Percentiles rank a stretch among this genome's conserved stretches.
These are phyloP conservation scores for Engraulis encrasicolus DNA, from an alignment of 2,113 vertebrate genomes.

Conservation along the genomic window DNA sequence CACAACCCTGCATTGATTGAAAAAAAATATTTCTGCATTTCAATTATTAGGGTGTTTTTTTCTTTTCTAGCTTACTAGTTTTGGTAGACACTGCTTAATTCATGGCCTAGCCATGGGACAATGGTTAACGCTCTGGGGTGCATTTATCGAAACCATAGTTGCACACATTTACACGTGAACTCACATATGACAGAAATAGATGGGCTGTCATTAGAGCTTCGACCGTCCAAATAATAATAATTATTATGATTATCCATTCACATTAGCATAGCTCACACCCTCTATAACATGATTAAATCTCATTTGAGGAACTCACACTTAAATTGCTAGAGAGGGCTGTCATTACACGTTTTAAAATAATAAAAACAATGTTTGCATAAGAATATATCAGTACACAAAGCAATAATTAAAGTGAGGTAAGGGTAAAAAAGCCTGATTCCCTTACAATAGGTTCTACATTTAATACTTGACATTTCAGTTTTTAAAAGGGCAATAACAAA, in stretches of 20 bases:
- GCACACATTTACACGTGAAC: too few species aligned
- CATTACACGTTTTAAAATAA: neutral
- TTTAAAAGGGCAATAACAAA: neutral
- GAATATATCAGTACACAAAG: neutral
- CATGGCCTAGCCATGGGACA: too few species aligned
- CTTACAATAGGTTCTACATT: constrained; percentile 2
- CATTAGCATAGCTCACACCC: neutral
- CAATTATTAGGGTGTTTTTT: too few species aligned
- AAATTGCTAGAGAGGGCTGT: neutral
- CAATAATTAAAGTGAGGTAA: neutral
- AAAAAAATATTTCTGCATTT: too few species aligned
- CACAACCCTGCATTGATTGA: too few species aligned
- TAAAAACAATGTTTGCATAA: neutral
- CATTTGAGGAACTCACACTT: neutral
- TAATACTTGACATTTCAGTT: neutral
- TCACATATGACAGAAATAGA: too few species aligned
- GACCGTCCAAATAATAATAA: too few species aligned
- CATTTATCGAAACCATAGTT: too few species aligned
- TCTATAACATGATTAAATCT: neutral
- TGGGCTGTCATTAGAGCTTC: neutral
- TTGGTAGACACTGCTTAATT: too few species aligned
- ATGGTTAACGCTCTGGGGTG: too few species aligned
- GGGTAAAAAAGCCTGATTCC: neutral
- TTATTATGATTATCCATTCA: neutral
- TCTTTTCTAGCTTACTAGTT: too few species aligned